Percentiles rank a stretch among this genome's conserved stretches.
phyloP scores from a whole-genome alignment of 2,113 vertebrate species.

The Telmatochromis sp. region DNA sequence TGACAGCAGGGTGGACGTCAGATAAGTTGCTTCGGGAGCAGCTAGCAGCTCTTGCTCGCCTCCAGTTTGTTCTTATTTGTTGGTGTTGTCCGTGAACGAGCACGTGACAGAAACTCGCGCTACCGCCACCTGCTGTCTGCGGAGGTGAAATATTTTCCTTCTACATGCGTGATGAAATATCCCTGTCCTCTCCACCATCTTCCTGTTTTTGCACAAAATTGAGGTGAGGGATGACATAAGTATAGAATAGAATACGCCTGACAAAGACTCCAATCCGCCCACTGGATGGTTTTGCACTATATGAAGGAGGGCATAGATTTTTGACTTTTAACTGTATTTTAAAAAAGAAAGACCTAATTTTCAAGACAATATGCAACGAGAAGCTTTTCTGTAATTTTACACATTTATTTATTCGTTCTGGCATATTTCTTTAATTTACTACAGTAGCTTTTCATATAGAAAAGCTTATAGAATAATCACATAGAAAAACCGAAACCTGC shows the following conservation, averaged over 20 bases:
- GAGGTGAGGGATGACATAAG: neutral
- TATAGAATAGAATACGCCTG: neutral
- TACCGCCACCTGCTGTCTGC: conserved; percentile 2
- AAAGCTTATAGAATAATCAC: neutral
- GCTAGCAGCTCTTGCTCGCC: neutral
- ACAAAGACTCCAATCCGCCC: neutral
- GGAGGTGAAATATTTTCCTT: neutral
- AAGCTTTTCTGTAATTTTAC: neutral
- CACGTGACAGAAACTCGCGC: too few relatives aligned
- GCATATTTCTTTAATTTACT: neutral
- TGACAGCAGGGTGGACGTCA: neutral
- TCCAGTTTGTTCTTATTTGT: neutral
- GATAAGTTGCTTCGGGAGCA: neutral
- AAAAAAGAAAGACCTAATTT: neutral
- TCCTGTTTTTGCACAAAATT: neutral
- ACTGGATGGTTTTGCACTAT: neutral
- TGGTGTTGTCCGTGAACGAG: neutral
- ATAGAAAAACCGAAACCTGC: neutral
- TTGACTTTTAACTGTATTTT: neutral
- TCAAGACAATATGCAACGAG: neutral
- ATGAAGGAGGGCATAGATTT: neutral
- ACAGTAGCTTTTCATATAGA: neutral
- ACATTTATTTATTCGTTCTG: neutral
- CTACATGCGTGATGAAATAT: neutral
- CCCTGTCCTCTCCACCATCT: neutral